Percentiles rank a stretch among this genome's conserved stretches.
Conservation (phyloP, 92 coral and sea anemone species). For the Hydrozoanthus gracilis region DNA sequence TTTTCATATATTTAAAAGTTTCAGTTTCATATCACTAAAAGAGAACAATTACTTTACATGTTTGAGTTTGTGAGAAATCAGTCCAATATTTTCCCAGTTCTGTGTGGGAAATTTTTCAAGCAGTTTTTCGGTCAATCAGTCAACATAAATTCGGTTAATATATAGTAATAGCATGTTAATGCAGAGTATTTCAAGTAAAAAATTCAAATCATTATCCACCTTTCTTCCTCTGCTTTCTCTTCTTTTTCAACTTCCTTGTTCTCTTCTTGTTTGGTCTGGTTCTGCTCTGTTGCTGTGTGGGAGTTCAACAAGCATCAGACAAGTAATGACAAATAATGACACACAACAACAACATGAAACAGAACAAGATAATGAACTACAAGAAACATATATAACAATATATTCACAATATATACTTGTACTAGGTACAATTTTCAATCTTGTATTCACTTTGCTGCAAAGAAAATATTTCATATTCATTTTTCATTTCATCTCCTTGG, state of each 20-base stretch:
- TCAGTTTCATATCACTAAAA: too few relatives aligned
- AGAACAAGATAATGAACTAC: background rate
- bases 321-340: background rate
- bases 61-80: too few relatives aligned
- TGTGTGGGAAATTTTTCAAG: too few relatives aligned
- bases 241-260: conserved; percentile 24
- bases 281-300: conserved; percentile 21
- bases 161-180: background rate
- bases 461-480: conserved; percentile 13
- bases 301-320: background rate
- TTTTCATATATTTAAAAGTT: too few relatives aligned
- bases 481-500: background rate
- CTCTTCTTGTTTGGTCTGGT: background rate
- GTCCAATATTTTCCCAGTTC: too few relatives aligned
- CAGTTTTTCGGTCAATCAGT: too few relatives aligned
- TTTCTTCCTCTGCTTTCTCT: conserved; percentile 37
- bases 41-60: too few relatives aligned
- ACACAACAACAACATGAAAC: background rate
- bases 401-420: background rate
- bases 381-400: background rate
- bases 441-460: conserved; percentile 19
- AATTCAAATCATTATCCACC: background rate
- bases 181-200: too few relatives aligned
- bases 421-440: too few relatives aligned
- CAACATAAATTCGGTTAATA: background rate